Evolutionary conservation across 2,797 vertebrate species (phyloP), one percentile per base, ranked within the genome.

Genomic region (Botia kubotai): DNA sequence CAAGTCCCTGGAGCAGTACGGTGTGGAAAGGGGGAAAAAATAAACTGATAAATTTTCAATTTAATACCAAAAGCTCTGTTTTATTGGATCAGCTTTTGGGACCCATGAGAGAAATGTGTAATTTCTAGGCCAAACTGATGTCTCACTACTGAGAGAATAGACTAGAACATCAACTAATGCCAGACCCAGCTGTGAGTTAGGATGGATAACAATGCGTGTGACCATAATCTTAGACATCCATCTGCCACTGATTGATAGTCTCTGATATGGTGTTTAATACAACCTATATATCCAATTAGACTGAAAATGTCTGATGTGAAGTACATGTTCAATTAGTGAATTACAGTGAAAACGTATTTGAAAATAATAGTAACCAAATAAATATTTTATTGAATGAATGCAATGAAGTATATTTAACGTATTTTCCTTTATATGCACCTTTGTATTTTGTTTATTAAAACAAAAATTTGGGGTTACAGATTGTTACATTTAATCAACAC

Each of bases 41-140:
- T n/a, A 60, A 46, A 46, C 21, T 3, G 50, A 55, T 12, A 67
- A 55, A 55, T 66, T 8, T 36, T 43, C 13, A 58, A 29, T 58
- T 48, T 60, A 58, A 62, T 33, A 62, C 6, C 60, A 62, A 29
- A 62, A 29, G 60, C 23, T 53, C 16, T 29, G 13, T 29, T 66
- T 39, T 33, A 39, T n/a, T 62, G 58, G 12, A 50, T 33, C 23
- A 17, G 23, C 66, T 70, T 62, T 46, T 39, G 17, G 29, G 66
- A 70, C 53, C 23, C 26, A 23, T 46, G 39, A 77, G 67, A 58
- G 23, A 82, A 70, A 71, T 52, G 55, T 69, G 67, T 81, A 1
- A 66, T 77, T 78, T 85, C 53, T 84, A 81, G 82, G 82, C 84
- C 82, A 87, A 72, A 73, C 68, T 14, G 65, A 81, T 75, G 48